phyloP scores from a whole-genome alignment of 2,797 vertebrate species.

The Champsocephalus gunnari region DNA sequence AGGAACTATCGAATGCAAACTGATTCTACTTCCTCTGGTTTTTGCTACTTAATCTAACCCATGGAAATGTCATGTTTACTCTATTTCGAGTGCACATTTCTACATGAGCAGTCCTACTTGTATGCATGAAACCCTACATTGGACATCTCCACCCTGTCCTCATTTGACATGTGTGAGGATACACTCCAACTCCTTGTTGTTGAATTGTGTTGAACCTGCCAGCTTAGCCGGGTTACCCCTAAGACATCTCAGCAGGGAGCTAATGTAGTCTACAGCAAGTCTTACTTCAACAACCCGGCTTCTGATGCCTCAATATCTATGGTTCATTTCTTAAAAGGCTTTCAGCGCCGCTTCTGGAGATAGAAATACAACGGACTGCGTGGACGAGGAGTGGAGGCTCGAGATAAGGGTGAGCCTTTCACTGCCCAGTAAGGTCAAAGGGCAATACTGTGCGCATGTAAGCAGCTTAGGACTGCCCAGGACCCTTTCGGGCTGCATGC shows the following conservation, averaged over 20 bases:
- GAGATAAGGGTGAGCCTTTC: constrained; percentile 69
- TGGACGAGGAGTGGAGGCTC: constrained; percentile 9
- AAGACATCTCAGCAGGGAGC: constrained; percentile 13
- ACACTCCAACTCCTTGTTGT: constrained; percentile 17
- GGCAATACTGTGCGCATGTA: constrained; percentile 69
- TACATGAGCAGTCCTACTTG: constrained; percentile 9
- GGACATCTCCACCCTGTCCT: constrained; percentile 28
- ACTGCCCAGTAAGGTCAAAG: constrained; percentile 68
- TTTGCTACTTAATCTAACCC: neutral
- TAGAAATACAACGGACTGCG: constrained; percentile 15
- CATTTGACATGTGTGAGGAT: constrained; percentile 23
- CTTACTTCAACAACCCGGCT: constrained; percentile 1
- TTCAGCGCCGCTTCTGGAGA: constrained; percentile 6
- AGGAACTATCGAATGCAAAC: neutral
- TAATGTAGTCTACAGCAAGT: constrained; percentile 15
- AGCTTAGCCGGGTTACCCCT: constrained; percentile 22
- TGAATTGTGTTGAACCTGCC: constrained; percentile 41
- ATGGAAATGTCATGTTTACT: neutral
- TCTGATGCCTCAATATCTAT: constrained; percentile 18
- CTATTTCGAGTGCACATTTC: constrained; percentile 25
- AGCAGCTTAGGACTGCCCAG: constrained; percentile 68
- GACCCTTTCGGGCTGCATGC: constrained; percentile 43
- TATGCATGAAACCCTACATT: constrained; percentile 43
- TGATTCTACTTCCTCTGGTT: neutral
- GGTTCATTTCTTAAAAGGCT: constrained; percentile 35